phyloP scores from a whole-genome alignment of 2,888 invertebrate genomes.

The Mimas tiliae region DNA sequence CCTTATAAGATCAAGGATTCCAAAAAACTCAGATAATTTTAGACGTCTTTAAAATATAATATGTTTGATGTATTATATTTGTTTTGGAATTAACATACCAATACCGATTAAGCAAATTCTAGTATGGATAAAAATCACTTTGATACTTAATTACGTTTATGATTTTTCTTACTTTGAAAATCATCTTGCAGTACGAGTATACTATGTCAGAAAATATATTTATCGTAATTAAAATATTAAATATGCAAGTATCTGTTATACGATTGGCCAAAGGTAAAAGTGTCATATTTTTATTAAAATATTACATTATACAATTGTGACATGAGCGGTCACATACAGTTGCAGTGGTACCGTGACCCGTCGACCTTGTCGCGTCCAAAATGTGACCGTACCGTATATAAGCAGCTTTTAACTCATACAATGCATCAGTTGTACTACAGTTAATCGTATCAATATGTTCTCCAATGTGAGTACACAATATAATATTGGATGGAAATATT shows the following conservation, averaged over 20 bases:
- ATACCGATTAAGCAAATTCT: no score
- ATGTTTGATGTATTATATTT: no score
- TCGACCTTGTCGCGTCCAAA: constrained; percentile 70
- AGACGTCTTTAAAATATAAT: no score
- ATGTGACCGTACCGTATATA: constrained; percentile 62
- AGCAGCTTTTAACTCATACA: constrained; percentile 50
- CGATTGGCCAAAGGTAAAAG: background rate
- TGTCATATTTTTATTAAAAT: background rate
- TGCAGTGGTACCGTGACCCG: constrained; percentile 54
- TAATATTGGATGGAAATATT: background rate
- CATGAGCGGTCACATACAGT: constrained; percentile 11
- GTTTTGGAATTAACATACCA: no score
- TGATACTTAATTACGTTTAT: no score
- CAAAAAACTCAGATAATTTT: no score
- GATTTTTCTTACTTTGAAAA: no score
- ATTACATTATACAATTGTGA: constrained; percentile 1
- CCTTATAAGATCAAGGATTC: no score
- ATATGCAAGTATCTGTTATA: background rate
- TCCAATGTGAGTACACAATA: constrained; percentile 67
- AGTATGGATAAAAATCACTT: no score
- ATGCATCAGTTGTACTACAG: constrained; percentile 62
- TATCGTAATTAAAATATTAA: no score
- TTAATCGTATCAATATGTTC: constrained; percentile 66
- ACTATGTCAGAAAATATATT: no score
- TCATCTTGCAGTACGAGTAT: no score